Evolutionary conservation across 2,797 vertebrate species (phyloP), one percentile per base, ranked within the genome.

Genomic region (Staurois parvus): DNA sequence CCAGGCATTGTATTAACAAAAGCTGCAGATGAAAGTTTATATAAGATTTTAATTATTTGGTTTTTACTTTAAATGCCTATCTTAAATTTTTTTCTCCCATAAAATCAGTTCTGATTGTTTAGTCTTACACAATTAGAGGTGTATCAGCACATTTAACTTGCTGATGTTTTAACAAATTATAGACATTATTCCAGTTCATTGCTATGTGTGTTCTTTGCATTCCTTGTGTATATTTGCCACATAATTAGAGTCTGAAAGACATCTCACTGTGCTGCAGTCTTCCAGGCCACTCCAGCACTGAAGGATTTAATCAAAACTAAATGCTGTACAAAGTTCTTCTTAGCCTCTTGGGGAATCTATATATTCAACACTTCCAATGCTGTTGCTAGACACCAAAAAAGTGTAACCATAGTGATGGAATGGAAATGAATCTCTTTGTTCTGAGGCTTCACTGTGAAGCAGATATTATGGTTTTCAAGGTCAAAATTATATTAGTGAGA

Each of bases 341-440:
- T 92, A 88, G 85, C 88, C 92, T 94, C 91, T 91, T 83, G 85
- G 93, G 92, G 91, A 91, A 91, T 93, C 89, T 74, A 83, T 87
- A 84, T 91, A 90, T 94, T 94, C 92, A 92, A 92, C 91, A 92
- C 87, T 94, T 94, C 81, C 90, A 91, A 88, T 79, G n/a, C 42
- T 0, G 88, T 88, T 93, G 85, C 85, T 88, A 68, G 89, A 72
- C 83, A 88, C 85, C 72, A 90, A 93, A 79, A 91, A 94, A 94
- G 89, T 94, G 94, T 95, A 95, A 94, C 94, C 94, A 95, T 95
- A 95, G 95, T 94, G 94, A 95, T 95, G 90, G 92, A 94, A 95
- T 94, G 89, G 91, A 95, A 95, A 94, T 94, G 84, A 94, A 93
- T 93, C 93, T 91, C 92, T 95, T 95, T 95, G 93, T 95, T 95